Evolutionary conservation across 2,888 invertebrate genomes (phyloP).

Genomic region (Rhodophaea formosa): DNA sequence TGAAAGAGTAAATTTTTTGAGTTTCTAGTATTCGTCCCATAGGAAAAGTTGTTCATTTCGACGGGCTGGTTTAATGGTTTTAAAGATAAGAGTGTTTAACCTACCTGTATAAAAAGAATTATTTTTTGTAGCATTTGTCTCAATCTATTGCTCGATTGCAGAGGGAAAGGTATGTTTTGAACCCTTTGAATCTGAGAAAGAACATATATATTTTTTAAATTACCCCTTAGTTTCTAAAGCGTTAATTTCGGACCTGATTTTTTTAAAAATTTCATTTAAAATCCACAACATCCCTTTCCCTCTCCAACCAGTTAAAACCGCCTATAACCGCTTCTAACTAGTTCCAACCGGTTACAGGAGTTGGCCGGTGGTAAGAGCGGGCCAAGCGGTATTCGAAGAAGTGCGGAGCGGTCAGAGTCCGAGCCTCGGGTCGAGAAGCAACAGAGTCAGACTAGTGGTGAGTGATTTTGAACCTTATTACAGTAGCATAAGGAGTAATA

Average conservation of each 20-base stretch:
- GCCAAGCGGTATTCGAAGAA: constrained; percentile 59
- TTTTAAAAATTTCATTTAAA: no score
- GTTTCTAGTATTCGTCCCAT: no score
- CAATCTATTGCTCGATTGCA: background rate
- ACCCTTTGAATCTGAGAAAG: no score
- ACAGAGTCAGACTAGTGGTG: constrained; percentile 59
- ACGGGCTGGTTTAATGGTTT: no score
- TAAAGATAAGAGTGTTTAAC: no score
- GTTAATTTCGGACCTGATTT: no score
- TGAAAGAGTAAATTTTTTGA: no score
- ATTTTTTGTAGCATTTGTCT: background rate
- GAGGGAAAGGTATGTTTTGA: background rate
- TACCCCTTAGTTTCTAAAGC: no score
- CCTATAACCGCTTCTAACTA: background rate
- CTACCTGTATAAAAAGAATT: no score
- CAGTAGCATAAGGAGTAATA: no score
- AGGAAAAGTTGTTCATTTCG: no score
- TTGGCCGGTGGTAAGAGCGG: constrained; percentile 70
- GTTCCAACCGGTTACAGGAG: constrained; percentile 47
- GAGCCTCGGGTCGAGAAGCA: constrained; percentile 48
- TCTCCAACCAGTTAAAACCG: background rate
- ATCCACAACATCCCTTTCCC: background rate
- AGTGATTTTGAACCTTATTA: constrained; percentile 29
- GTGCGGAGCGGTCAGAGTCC: constrained; percentile 58
- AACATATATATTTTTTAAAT: no score